Conservation (phyloP, 2,797 vertebrate species). For the Pterois miles region DNA sequence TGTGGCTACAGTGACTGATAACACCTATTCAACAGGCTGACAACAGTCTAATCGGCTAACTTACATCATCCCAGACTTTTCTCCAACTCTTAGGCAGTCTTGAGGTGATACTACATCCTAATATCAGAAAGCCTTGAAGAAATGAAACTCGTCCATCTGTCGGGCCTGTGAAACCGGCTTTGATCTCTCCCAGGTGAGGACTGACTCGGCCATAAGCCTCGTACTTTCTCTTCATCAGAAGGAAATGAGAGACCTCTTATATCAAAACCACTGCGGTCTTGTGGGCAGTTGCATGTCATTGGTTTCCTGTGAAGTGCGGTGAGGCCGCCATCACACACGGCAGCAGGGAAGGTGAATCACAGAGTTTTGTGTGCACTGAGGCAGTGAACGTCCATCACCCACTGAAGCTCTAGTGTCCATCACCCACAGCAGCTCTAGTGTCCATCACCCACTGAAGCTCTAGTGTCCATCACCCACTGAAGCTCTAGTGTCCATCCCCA, state of each 20-base stretch:
- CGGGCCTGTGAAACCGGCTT: conserved; percentile 38
- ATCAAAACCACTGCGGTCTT: conserved; percentile 10
- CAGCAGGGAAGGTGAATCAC: background rate
- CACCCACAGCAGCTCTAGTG: no score
- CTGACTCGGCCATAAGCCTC: conserved; percentile 17
- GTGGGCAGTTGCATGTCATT: conserved; percentile 18
- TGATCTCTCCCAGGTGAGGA: conserved; percentile 56
- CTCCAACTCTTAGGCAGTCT: background rate
- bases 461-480: background rate
- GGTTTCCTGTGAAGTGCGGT: background rate
- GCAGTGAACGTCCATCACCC: conserved; percentile 13
- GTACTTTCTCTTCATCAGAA: conserved; percentile 33
- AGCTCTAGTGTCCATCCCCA: background rate
- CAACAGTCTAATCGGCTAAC: background rate
- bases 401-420: background rate
- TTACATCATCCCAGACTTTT: conserved; percentile 22
- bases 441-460: conserved; percentile 7
- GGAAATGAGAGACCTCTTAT: conserved; percentile 38
- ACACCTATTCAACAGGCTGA: no score
- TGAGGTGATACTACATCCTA: conserved; percentile 29
- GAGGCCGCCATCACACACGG: background rate
- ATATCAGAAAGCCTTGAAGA: conserved; percentile 35
- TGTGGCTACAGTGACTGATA: no score
- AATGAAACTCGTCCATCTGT: conserved; percentile 41
- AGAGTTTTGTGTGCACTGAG: conserved; percentile 9